Evolutionary conservation across 2,888 invertebrate genomes (phyloP), one percentile per base, ranked within the genome.

Genomic region (Scotopteryx bipunctaria): DNA sequence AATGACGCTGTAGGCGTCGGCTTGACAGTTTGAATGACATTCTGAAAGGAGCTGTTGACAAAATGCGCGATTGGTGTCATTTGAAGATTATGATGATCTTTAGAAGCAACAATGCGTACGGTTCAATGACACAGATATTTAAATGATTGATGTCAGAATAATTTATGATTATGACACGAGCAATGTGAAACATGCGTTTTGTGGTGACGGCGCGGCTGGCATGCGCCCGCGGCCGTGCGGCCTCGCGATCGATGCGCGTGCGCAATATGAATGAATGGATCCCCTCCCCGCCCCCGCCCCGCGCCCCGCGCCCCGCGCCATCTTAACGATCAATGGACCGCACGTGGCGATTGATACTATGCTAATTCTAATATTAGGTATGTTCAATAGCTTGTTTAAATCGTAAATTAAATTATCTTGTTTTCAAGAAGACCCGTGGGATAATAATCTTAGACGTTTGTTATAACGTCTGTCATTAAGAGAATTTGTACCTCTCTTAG

Each of bases 181-280:
- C 61, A 68, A 71, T 75, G 66, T 70, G 73, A 67, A 71, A 67
- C 66, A 67, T 70, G 72, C 72, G 64, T 70, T 72, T 73, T 72
- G 78, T 72, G 67, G 69, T 59, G 60, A 61, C 57, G 63, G 56
- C 41, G 63, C 60, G 67, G 59, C 59, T 53, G 59, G 65, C 55
- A 59, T 64, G 65, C 62, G 71, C 49, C 60, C 37, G 67, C 61
- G 67, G 61, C 65, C 69, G 66, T 64, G 58, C 67, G 73, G 73
- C 75, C 75, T 72, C 78, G 76, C 68, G 63, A 63, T 66, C 74
- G 69, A 59, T 73, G 76, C 79, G 81, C 78, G 80, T 71, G 83
- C 80, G 78, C 83, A 72, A 69, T 75, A 76, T 82, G 80, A 85
- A 86, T 86, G 83, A 86, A 87, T 86, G 83, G 75, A 76, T 69